Percentiles rank a stretch among this genome's conserved stretches.
Conservation (phyloP, 2,888 invertebrate genomes). For the Eristalis tenax region DNA sequence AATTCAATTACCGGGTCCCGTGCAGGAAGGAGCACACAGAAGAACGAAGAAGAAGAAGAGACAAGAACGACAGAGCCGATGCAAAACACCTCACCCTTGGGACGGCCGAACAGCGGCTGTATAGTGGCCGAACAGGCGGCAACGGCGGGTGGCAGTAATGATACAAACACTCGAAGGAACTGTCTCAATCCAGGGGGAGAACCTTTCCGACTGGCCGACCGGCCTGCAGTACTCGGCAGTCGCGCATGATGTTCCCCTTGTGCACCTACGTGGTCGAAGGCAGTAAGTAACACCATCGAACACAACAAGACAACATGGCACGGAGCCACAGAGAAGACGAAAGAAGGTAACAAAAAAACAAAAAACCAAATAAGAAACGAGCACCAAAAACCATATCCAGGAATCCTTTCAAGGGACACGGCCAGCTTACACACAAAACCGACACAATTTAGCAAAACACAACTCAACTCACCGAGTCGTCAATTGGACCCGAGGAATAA, state of each 20-base stretch:
- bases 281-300: conserved; percentile 71
- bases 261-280: conserved; percentile 63
- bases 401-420: conserved; percentile 55
- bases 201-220: conserved; percentile 5
- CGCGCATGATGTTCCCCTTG: conserved; percentile 56
- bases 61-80: conserved; percentile 28
- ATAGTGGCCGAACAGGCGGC: not conserved
- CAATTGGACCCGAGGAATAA: conserved; percentile 70
- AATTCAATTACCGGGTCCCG: conserved; percentile 73
- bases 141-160: conserved; percentile 33
- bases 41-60: conserved; percentile 10
- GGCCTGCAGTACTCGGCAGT: conserved; percentile 25
- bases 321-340: conserved; percentile 27
- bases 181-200: conserved; percentile 54
- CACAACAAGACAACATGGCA: conserved; percentile 60
- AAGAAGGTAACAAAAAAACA: not conserved
- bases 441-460: conserved; percentile 70
- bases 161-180: conserved; percentile 66
- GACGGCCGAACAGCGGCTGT: not conserved
- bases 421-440: conserved; percentile 46
- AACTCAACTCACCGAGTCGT: conserved; percentile 72
- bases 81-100: conserved; percentile 54
- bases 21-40: conserved; percentile 39
- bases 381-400: not conserved
- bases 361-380: not conserved